phyloP scores from a whole-genome alignment of 2,113 vertebrate species.

The Poeciliopsis occidentalis region DNA sequence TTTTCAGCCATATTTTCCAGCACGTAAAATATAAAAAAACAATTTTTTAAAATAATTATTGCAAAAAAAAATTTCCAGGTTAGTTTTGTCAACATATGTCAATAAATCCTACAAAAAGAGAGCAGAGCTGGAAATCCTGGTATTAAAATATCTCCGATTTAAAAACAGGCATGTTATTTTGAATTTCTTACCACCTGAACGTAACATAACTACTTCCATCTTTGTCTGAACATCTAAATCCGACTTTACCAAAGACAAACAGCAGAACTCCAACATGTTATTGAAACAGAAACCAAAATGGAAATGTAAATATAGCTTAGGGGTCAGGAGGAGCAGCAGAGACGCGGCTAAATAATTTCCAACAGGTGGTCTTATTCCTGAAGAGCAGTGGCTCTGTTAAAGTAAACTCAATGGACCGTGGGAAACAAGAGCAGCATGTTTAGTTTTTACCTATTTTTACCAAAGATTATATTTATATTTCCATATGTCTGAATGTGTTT shows the following conservation, averaged over 20 bases:
- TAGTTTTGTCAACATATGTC: too few relatives aligned
- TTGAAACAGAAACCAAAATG: not conserved
- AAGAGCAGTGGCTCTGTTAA: not conserved
- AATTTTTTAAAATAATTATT: too few relatives aligned
- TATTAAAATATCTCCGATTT: not conserved
- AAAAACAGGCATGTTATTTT: not conserved
- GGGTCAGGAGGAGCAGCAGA: conserved; percentile 56
- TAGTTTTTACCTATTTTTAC: too few relatives aligned
- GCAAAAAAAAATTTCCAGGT: too few relatives aligned
- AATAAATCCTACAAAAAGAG: too few relatives aligned
- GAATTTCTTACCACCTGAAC: not conserved
- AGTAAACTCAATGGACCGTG: not conserved
- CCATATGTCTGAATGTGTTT: not conserved
- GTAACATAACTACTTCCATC: not conserved
- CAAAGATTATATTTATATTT: too few relatives aligned
- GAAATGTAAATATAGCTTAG: not conserved
- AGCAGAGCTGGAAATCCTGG: not conserved
- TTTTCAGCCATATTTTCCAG: too few relatives aligned
- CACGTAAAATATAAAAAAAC: too few relatives aligned
- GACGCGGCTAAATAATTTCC: conserved; percentile 46
- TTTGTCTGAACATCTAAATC: not conserved
- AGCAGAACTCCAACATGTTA: not conserved
- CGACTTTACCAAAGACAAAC: not conserved
- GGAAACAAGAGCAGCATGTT: not conserved
- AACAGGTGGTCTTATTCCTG: conserved; percentile 20